Conservation (phyloP, 2,888 invertebrate genomes). For the Auanema freiburgensis region DNA sequence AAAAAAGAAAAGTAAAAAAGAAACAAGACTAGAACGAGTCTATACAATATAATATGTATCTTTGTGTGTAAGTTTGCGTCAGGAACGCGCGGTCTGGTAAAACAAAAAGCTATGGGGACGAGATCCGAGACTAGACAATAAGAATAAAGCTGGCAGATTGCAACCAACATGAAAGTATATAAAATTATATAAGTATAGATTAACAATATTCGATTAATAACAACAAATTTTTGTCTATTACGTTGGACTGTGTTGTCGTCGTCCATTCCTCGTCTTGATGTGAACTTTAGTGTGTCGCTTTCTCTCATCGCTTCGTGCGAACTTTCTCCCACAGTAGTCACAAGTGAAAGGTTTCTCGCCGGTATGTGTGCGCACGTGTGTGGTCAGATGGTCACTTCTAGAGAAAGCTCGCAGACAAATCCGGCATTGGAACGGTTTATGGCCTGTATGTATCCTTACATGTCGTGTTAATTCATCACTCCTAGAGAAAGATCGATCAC, state of each 20-base stretch:
- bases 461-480: constrained; percentile 98
- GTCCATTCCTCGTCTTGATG: constrained; percentile 20
- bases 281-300: constrained; percentile 95
- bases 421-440: constrained; percentile 75
- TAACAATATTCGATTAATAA: too few relatives aligned
- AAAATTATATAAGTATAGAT: too few relatives aligned
- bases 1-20: too few relatives aligned
- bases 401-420: constrained; percentile 98
- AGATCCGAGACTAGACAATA: too few relatives aligned
- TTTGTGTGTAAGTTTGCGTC: too few relatives aligned
- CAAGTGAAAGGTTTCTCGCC: constrained; percentile 90
- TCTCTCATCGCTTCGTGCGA: constrained; percentile 95
- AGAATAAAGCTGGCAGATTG: too few relatives aligned
- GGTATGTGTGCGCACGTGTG: constrained; percentile 86
- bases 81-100: too few relatives aligned
- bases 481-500: constrained; percentile 92
- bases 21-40: too few relatives aligned
- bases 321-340: constrained; percentile 95
- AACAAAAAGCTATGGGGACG: too few relatives aligned
- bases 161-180: too few relatives aligned
- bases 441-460: constrained; percentile 92
- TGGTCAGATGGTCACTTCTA: constrained; percentile 95
- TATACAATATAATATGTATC: too few relatives aligned
- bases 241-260: neutral
- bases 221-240: too few relatives aligned